These are phyloP conservation scores for Apolygus lucorum DNA, from an alignment of 1,140 invertebrate genomes.

Conservation along the genomic window DNA sequence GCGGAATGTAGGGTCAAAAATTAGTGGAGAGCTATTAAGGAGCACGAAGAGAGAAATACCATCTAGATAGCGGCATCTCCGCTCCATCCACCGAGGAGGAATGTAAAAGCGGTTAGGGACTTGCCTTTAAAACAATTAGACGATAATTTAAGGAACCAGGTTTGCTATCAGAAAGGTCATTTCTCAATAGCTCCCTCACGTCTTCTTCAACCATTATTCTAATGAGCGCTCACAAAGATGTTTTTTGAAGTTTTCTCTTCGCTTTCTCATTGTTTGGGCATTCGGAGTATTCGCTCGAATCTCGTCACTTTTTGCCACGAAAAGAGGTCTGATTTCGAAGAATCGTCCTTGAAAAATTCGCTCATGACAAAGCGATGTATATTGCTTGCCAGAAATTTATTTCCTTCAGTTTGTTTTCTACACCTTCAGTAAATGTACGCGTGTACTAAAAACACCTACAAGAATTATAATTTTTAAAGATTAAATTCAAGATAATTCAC, in stretches of 20 bases:
- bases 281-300: neutral
- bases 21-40: slow-evolving; percentile 5
- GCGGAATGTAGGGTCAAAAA: slow-evolving; percentile 7
- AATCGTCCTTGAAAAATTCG: no score
- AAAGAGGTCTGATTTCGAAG: no score
- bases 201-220: slow-evolving; percentile 13
- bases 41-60: neutral
- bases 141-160: slow-evolving; percentile 16
- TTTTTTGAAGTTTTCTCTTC: neutral
- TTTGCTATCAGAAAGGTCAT: slow-evolving; percentile 16
- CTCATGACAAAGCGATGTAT: no score
- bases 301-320: no score
- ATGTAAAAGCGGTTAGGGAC: slow-evolving; percentile 15
- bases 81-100: neutral
- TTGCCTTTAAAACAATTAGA: slow-evolving; percentile 17
- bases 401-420: no score
- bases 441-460: no score
- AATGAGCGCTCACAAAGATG: neutral
- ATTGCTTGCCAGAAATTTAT: no score
- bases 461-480: no score
- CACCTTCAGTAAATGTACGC: no score
- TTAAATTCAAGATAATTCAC: no score
- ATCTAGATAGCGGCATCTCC: slow-evolving; percentile 13
- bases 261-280: neutral
- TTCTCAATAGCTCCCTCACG: slow-evolving; percentile 16